Percentiles rank a stretch among this genome's conserved stretches.
These are phyloP conservation scores for Mya arenaria DNA, from an alignment of 1,140 invertebrate species.

Conservation along the genomic window DNA sequence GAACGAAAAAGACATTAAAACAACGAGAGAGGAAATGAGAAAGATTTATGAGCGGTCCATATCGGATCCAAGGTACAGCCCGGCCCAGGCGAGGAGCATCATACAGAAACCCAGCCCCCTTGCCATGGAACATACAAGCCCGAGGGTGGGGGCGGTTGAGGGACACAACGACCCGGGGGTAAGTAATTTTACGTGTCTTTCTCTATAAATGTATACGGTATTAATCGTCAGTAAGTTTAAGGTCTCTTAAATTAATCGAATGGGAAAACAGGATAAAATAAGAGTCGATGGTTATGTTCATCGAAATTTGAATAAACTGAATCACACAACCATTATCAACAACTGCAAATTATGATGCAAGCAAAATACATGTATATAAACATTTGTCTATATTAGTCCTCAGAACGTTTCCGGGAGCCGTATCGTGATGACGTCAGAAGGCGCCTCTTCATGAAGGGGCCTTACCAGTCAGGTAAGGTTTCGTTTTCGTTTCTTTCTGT, in stretches of 20 bases:
- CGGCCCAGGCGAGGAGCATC: background rate
- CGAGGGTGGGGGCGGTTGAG: background rate
- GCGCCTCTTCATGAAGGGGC: constrained; percentile 30
- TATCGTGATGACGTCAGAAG: constrained; percentile 24
- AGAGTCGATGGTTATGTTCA: too few relatives aligned
- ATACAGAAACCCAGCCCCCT: constrained; percentile 5
- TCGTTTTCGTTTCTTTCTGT: too few relatives aligned
- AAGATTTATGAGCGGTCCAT: constrained; percentile 25
- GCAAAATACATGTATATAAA: too few relatives aligned
- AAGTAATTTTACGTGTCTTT: background rate
- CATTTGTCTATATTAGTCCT: background rate
- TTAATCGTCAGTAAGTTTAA: too few relatives aligned
- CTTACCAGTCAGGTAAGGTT: too few relatives aligned
- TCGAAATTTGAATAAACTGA: background rate
- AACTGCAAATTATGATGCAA: too few relatives aligned
- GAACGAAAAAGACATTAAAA: constrained; percentile 39
- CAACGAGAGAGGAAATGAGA: constrained; percentile 19
- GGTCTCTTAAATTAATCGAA: too few relatives aligned
- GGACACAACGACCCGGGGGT: background rate
- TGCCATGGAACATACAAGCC: background rate
- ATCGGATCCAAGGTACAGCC: constrained; percentile 33
- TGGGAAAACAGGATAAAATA: too few relatives aligned
- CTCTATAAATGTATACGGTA: background rate
- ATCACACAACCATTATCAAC: too few relatives aligned
- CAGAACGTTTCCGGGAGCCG: background rate